A percentile compares a stretch with the other conserved stretches of the same genome.
Evolutionary conservation across 1,140 invertebrate species (phyloP).

Genomic region (Drosophila leontia): DNA sequence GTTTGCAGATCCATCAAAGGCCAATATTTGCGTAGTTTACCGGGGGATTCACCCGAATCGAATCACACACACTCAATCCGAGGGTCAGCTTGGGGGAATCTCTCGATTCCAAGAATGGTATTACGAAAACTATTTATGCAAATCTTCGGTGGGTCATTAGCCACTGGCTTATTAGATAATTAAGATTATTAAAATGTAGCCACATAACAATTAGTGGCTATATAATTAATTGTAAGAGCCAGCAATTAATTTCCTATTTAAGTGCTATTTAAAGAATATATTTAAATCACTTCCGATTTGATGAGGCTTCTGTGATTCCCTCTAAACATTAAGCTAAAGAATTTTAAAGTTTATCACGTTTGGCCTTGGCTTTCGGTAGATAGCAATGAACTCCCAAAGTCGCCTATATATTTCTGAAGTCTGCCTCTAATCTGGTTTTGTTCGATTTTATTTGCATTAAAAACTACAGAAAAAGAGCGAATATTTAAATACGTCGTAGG

Average conservation of each 20-base stretch:
- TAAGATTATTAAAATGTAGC: constrained; percentile 24
- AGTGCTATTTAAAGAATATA: constrained; percentile 5
- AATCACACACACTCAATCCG: constrained; percentile 2
- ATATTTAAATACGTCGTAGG: constrained; percentile 22
- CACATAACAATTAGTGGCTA: constrained; percentile 29
- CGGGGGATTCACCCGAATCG: constrained; percentile 36
- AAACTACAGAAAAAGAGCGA: constrained; percentile 24
- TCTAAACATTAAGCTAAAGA: constrained; percentile 12
- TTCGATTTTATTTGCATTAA: constrained; percentile 23
- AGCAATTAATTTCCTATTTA: constrained; percentile 18
- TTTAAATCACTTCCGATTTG: constrained; percentile 32
- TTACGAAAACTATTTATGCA: constrained; percentile 26
- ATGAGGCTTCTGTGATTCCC: not conserved
- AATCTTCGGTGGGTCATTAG: constrained; percentile 15
- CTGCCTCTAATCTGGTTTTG: constrained; percentile 42
- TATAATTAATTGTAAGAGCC: constrained; percentile 34
- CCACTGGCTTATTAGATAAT: constrained; percentile 26
- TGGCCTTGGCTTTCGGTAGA: constrained; percentile 22
- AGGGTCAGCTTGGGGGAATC: constrained; percentile 22
- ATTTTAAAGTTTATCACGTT: constrained; percentile 15
- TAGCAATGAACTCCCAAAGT: constrained; percentile 49
- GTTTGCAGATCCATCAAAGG: constrained; percentile 32
- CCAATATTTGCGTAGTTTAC: constrained; percentile 17
- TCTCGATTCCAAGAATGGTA: constrained; percentile 43
- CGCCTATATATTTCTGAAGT: constrained; percentile 31